Base-by-base conservation (phyloP, 2,888 invertebrate species). In the Catocala sponsa region DNA sequence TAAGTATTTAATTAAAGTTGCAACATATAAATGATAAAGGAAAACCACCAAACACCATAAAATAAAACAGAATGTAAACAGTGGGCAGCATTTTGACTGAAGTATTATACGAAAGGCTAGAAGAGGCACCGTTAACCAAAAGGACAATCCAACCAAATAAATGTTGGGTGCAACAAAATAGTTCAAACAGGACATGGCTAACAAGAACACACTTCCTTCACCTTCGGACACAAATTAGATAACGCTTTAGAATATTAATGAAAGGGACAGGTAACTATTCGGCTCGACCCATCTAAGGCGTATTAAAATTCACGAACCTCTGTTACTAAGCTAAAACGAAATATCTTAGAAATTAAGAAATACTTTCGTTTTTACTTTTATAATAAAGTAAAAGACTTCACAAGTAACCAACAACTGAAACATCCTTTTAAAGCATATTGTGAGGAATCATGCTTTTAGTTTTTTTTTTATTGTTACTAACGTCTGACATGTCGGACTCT, bases 221-320 rank as follows among this genome's bases (percentile, higher is more conserved):
- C 83, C 81, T 89, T 82, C 81, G 59, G 86, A 90, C 84, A 90
- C 89, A 91, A 91, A 92, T 91, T 89, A 90, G 87, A 83, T 80
- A 85, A 81, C 82, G 75, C 81, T 76, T 63, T 71, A 68, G 92
- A 92, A 93, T 93, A 89, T 85, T 86, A 92, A 93, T 91, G 80
- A 87, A 85, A 80, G 74, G 74, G 69, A 63, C 56, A 51, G 42
- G 46, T 43, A 35, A 41, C n/a, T 68, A 72, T 61, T n/a, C 53
- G 25, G 44, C 33, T 2, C 48, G 11, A 47, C 48, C 58, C 15
- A 67, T 66, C 63, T 65, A 49, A 55, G 35, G 63, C 62, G 33
- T 13, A 73, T 74, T 67, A 53, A 65, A 65, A 76, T 73, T 65
- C 63, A 60, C 12, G 51, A 55, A 56, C 55, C 48, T 65, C 55